Base-by-base conservation (phyloP, 2,797 vertebrate species). In the Melanotaenia parkinsoni region DNA sequence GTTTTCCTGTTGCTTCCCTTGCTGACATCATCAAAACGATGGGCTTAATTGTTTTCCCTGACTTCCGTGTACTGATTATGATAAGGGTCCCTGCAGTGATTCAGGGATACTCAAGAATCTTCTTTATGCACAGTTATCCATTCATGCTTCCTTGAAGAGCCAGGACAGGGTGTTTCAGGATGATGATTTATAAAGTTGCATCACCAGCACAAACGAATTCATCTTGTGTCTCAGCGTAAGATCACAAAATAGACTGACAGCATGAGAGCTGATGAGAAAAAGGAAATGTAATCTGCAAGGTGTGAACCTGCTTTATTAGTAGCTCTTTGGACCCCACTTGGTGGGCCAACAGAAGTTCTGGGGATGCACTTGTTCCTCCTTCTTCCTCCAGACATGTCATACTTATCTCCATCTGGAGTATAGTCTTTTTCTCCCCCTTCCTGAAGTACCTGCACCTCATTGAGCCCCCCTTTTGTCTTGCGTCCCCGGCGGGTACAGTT, bases 311-410 rank as follows among this genome's bases (percentile, higher is more conserved):
- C 95, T 28, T 74, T 86, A 22, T 90, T 93, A 80, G 94, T 95
- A 0, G 95, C 96, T 92, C 96, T 96, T 93, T 98, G 96, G 63
- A 99, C 97, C 79, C 97, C 97, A 1, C 95, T 98, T 32, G 98
- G 97, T 43, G 96, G 93, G 67, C 95, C 95, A 16, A 97, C 89
- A 65, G 96, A 95, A 72, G 96, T 96, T 93, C 96, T 96, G 70
- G 95, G 95, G 85, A 95, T 95, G 81, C 98, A 99, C 89, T 98
- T 98, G 91, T 97, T 95, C 94, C 96, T 98, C 87, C 96, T 95
- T 77, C 94, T 95, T 16, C 93, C 93, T 58, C 70, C 76, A 0
- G 96, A 95, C 2, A 93, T 93, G 84, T 95, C 93, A 72, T 96
- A 94, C 91, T 97, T 98, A 33, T 66, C 91, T 53, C 67, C 91